These are phyloP conservation scores for Notechis scutatus DNA, from an alignment of 2,113 vertebrate species.

Conservation along the genomic window DNA sequence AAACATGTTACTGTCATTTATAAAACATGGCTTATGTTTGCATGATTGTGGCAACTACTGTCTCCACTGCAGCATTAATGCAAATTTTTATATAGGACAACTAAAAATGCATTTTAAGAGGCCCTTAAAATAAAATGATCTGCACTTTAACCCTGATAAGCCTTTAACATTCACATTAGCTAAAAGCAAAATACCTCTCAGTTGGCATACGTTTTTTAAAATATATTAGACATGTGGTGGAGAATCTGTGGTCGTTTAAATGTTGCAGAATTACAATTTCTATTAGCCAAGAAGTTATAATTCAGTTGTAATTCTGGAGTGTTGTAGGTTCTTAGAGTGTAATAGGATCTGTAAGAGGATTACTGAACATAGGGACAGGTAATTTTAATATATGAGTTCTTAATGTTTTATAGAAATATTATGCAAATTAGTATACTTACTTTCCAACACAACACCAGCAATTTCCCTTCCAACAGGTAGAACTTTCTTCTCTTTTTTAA, in stretches of 20 bases:
- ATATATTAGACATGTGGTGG: neutral
- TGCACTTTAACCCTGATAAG: neutral
- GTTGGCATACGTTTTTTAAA: neutral
- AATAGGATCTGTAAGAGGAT: neutral
- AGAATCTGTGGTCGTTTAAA: neutral
- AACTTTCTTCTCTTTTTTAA: slow-evolving; percentile 78
- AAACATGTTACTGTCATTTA: neutral
- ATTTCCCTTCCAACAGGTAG: slow-evolving; percentile 90
- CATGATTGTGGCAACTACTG: neutral
- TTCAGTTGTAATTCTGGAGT: neutral
- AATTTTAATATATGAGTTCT: neutral
- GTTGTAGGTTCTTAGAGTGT: neutral
- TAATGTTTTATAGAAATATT: neutral
- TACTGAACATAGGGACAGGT: neutral
- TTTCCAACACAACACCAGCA: slow-evolving; percentile 85
- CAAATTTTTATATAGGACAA: neutral
- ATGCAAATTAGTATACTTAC: slow-evolving; percentile 61
- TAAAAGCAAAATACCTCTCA: neutral
- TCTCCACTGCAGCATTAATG: neutral
- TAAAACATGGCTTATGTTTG: neutral
- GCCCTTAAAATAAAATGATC: neutral
- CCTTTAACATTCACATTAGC: neutral
- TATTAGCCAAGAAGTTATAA: neutral
- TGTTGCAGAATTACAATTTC: neutral
- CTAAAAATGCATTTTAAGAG: neutral